Conservation (phyloP, 30 jellyfish, hydroid and myxozoan species). For the Cassiopea andromeda region DNA sequence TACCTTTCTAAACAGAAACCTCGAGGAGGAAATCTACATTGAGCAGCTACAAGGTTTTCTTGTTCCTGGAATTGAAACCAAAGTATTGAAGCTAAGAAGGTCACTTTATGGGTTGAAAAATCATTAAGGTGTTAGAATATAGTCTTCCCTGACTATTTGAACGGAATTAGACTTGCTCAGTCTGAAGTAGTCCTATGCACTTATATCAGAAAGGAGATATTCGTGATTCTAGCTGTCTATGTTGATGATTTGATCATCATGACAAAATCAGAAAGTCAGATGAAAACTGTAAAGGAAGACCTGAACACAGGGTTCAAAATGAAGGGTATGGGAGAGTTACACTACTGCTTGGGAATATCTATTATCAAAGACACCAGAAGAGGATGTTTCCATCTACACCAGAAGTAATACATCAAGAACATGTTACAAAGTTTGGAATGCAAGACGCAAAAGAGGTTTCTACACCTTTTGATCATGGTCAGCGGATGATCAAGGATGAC, state of each 20-base stretch:
- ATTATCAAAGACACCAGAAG: slow-evolving; percentile 32
- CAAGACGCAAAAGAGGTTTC: slow-evolving; percentile 10
- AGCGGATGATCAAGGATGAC: slow-evolving; percentile 19
- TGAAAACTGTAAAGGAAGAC: slow-evolving; percentile 10
- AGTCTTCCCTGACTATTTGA: slow-evolving; percentile 4
- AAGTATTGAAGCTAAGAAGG: slow-evolving; percentile 44
- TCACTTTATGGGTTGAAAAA: slow-evolving; percentile 38
- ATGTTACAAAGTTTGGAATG: slow-evolving; percentile 7
- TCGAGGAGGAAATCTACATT: slow-evolving; percentile 45
- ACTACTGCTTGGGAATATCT: slow-evolving; percentile 35
- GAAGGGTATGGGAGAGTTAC: slow-evolving; percentile 48
- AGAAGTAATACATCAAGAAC: slow-evolving; percentile 5
- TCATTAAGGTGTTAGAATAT: slow-evolving; percentile 52
- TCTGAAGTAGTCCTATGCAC: slow-evolving; percentile 43
- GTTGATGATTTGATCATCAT: slow-evolving; percentile 3
- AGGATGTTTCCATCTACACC: background rate
- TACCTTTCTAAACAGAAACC: slow-evolving; percentile 43
- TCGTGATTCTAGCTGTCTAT: slow-evolving; percentile 10
- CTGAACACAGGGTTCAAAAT: slow-evolving; percentile 28
- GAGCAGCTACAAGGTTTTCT: slow-evolving; percentile 39
- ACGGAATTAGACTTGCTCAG: slow-evolving; percentile 7
- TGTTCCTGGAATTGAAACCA: background rate
- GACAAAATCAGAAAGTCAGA: slow-evolving; percentile 17
- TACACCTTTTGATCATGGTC: slow-evolving; percentile 10
- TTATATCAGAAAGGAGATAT: slow-evolving; percentile 7